Evolutionary conservation across 2,797 vertebrate genomes (phyloP).

Genomic region (Syndactyla subalaris): DNA sequence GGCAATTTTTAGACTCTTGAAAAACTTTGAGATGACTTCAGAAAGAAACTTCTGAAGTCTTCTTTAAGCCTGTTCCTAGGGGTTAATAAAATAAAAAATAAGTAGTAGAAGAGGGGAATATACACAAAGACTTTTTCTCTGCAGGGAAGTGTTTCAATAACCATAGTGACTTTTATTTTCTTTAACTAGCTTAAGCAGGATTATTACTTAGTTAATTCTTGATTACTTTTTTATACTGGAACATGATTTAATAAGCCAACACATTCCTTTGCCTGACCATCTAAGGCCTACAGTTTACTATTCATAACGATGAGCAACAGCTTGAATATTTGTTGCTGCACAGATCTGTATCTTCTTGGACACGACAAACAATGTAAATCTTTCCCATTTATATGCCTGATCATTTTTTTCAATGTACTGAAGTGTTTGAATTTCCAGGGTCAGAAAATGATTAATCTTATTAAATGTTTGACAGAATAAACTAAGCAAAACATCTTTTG

Average conservation of each 20-base stretch:
- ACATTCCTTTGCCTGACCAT: not conserved
- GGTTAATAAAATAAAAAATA: not conserved
- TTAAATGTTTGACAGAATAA: constrained; percentile 58
- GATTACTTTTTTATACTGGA: not conserved
- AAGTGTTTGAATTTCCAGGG: constrained; percentile 56
- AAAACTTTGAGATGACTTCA: not conserved
- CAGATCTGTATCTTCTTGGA: constrained; percentile 20
- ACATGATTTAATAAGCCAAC: constrained; percentile 18
- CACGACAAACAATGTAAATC: constrained; percentile 2
- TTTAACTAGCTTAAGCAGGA: not conserved
- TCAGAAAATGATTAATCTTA: constrained; percentile 67
- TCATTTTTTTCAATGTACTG: constrained; percentile 34
- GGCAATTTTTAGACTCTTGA: not conserved
- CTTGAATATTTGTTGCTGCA: not conserved
- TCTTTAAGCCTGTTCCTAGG: not conserved
- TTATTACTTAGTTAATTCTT: constrained; percentile 28
- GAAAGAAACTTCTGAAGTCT: not conserved
- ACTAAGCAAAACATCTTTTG: constrained; percentile 58
- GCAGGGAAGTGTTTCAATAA: not conserved
- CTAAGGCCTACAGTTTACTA: constrained; percentile 25
- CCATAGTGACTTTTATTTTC: not conserved
- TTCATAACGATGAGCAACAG: constrained; percentile 14
- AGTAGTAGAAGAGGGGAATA: not conserved
- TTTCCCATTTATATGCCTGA: constrained; percentile 45
- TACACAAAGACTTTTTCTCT: not conserved